These are phyloP conservation scores for Eristalinus sepulchralis DNA, from an alignment of 2,888 invertebrate species.

Conservation along the genomic window DNA sequence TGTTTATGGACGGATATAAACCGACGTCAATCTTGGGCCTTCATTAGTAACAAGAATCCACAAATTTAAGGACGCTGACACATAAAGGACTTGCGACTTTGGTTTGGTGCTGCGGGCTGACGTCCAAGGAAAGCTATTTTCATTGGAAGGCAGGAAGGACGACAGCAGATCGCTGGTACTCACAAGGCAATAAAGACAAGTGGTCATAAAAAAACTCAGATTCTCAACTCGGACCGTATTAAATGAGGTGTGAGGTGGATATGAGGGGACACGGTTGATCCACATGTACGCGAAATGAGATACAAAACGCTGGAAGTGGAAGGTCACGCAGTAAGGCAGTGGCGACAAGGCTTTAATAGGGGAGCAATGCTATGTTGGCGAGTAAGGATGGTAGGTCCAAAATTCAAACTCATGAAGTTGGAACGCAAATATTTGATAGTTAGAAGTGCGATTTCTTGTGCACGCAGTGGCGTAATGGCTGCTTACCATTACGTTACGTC, in stretches of 20 bases:
- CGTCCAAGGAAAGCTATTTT: neutral
- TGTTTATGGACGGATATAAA: constrained; percentile 51
- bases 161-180: neutral
- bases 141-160: neutral
- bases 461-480: too few relatives aligned
- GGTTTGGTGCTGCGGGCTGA: neutral
- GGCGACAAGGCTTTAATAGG: too few relatives aligned
- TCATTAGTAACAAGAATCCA: constrained; percentile 46
- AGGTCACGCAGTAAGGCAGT: too few relatives aligned
- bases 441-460: too few relatives aligned
- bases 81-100: neutral
- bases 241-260: neutral
- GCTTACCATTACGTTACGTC: too few relatives aligned
- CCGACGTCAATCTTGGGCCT: constrained; percentile 38
- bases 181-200: neutral
- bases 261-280: neutral
- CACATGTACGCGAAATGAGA: neutral
- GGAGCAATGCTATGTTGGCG: too few relatives aligned
- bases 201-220: neutral
- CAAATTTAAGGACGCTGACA: constrained; percentile 26
- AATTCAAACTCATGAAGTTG: too few relatives aligned
- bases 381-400: too few relatives aligned
- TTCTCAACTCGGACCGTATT: neutral
- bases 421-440: too few relatives aligned
- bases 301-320: too few relatives aligned